Evolutionary conservation across 2,113 vertebrate species (phyloP).

Genomic region (Amphiprion percula): DNA sequence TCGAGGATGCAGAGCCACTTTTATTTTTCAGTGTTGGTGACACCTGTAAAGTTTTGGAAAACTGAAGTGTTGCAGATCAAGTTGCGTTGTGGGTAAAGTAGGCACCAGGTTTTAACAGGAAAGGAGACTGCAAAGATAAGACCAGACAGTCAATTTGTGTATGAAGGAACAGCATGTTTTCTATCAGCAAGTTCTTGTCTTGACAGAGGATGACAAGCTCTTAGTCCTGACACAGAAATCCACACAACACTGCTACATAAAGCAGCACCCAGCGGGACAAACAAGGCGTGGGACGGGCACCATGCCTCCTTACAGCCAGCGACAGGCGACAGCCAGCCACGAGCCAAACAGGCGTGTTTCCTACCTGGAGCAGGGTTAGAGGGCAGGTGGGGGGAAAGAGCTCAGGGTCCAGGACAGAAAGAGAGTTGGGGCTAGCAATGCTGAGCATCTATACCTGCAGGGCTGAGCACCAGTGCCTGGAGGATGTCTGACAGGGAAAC

Average conservation of each 20-base stretch:
- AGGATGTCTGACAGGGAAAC: constrained; percentile 98
- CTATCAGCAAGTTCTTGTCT: not conserved
- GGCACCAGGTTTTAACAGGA: no score
- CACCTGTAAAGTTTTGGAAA: no score
- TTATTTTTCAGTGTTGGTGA: no score
- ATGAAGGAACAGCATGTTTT: not conserved
- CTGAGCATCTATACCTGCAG: constrained; percentile 91
- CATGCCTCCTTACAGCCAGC: constrained; percentile 51
- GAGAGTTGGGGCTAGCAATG: constrained; percentile 71
- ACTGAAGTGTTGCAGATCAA: no score
- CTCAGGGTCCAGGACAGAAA: constrained; percentile 69
- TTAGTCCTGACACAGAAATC: constrained; percentile 8
- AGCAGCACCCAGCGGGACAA: constrained; percentile 42
- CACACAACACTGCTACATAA: constrained; percentile 31
- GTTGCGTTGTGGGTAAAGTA: no score
- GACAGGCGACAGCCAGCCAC: constrained; percentile 17
- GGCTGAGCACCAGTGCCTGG: constrained; percentile 95
- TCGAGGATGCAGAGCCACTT: no score
- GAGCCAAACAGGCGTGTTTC: constrained; percentile 34
- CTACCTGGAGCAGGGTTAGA: constrained; percentile 75
- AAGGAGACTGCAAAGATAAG: no score
- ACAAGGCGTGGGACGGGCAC: constrained; percentile 34
- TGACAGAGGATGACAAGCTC: not conserved
- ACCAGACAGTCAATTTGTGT: not conserved
- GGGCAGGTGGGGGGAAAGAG: constrained; percentile 54